Base-by-base conservation (phyloP, 2,888 invertebrate species). In the Agriopis marginaria region DNA sequence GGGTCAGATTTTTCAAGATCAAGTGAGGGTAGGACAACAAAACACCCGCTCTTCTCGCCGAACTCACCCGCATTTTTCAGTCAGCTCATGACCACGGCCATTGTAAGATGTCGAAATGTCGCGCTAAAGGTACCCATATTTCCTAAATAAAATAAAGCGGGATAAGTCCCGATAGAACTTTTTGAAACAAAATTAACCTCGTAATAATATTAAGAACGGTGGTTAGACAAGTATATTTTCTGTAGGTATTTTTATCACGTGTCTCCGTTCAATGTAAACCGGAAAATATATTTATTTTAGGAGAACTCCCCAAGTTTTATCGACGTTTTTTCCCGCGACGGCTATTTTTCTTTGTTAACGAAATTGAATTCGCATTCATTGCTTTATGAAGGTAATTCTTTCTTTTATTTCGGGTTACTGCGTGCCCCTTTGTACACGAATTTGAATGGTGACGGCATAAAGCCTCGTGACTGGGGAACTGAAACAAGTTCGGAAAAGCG, bases 281-380 rank as follows among this genome's bases (percentile, higher is more conserved):
- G 58, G 32, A 63, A 72, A 74, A 70, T 76, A 74, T 77, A 74
- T 77, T 73, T 73, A 72, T 73, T 70, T 73, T 70, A 68, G 62
- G 68, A 53, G 58, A 72, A 73, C 68, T 72, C 66, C 66, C 67
- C 65, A 71, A 75, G 72, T 72, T 76, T 68, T 64, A 66, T 71
- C 39, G 65, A 72, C 72, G 5, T 75, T 77, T 79, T 81, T 80
- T 80, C 75, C 73, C 76, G 70, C 64, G 68, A 63, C 65, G 72
- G 77, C 82, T 82, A 86, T 87, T 87, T 88, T 86, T 88, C 87
- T 90, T 89, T 89, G 87, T 88, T 89, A 86, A 84, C 82, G 78
- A 87, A 90, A 90, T 89, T 90, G 86, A 87, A 89, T 89, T 85
- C 82, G 79, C 84, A 88, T 89, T 89, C 85, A 89, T 86, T 84